phyloP scores from a whole-genome alignment of 2,113 vertebrate species.

The Alouatta palliata region DNA sequence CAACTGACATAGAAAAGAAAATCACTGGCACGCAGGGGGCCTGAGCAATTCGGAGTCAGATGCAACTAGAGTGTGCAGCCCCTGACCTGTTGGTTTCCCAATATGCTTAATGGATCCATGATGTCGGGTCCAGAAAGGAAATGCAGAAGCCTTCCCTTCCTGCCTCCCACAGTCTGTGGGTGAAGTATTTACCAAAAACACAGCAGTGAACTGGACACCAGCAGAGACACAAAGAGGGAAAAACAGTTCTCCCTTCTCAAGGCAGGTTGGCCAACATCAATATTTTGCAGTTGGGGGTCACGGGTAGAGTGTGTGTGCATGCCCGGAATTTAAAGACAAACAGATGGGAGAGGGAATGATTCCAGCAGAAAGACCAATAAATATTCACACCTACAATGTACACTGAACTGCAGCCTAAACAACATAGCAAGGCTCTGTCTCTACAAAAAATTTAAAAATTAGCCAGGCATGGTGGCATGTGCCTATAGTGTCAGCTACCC shows the following conservation, averaged over 20 bases:
- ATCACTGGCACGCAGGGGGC: accelerated
- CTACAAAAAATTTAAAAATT: neutral
- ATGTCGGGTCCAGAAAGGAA: neutral
- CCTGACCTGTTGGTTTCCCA: neutral
- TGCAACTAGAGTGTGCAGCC: accelerated
- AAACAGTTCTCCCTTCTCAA: too few species aligned
- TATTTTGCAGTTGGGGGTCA: accelerated
- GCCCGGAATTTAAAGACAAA: neutral
- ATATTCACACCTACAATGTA: neutral
- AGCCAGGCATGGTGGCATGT: neutral
- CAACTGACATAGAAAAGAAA: neutral
- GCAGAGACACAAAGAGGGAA: too few species aligned
- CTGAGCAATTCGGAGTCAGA: neutral
- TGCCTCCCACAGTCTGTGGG: accelerated
- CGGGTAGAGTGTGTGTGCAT: too few species aligned
- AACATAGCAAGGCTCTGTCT: neutral
- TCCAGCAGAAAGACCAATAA: neutral
- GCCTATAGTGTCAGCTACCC: neutral
- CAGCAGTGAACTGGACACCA: neutral
- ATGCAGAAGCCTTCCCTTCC: neutral
- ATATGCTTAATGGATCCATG: neutral
- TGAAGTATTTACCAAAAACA: neutral
- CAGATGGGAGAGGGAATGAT: neutral
- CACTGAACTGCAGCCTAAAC: neutral
- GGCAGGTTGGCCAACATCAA: neutral